Evolutionary conservation across 2,797 vertebrate genomes (phyloP).

Genomic region (Sebastes trivittatus): DNA sequence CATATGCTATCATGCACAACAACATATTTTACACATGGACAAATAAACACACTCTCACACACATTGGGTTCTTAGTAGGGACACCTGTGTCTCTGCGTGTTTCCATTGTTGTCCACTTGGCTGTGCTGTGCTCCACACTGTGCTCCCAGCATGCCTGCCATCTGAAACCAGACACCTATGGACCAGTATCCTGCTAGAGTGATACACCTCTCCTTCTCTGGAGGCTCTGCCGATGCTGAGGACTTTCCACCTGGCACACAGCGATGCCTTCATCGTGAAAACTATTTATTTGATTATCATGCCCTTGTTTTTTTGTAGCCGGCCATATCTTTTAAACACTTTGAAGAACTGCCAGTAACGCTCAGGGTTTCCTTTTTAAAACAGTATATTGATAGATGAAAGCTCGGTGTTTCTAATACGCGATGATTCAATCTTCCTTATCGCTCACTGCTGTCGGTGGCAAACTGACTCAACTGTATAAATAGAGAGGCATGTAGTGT

Average conservation of each 20-base stretch:
- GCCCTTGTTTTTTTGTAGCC: background rate
- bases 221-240: constrained; percentile 59
- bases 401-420: constrained; percentile 56
- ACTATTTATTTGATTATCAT: constrained; percentile 20
- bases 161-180: constrained; percentile 79
- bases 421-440: constrained; percentile 74
- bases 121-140: constrained; percentile 84
- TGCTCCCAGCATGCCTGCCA: constrained; percentile 73
- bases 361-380: constrained; percentile 31
- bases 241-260: constrained; percentile 43
- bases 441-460: constrained; percentile 66
- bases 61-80: constrained; percentile 35
- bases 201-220: constrained; percentile 54
- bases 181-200: constrained; percentile 66
- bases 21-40: constrained; percentile 11
- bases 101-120: constrained; percentile 82
- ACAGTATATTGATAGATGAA: constrained; percentile 42
- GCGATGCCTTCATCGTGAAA: background rate
- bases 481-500: constrained; percentile 75
- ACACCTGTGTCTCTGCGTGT: constrained; percentile 77
- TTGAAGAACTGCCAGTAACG: constrained; percentile 33
- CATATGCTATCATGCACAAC: constrained; percentile 1
- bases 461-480: constrained; percentile 76
- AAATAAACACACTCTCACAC: constrained; percentile 46
- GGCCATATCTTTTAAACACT: constrained; percentile 15